Percentiles rank a stretch among this genome's conserved stretches.
These are phyloP conservation scores for Teleogryllus occipitalis DNA, from an alignment of 1,140 invertebrate genomes.

Conservation along the genomic window DNA sequence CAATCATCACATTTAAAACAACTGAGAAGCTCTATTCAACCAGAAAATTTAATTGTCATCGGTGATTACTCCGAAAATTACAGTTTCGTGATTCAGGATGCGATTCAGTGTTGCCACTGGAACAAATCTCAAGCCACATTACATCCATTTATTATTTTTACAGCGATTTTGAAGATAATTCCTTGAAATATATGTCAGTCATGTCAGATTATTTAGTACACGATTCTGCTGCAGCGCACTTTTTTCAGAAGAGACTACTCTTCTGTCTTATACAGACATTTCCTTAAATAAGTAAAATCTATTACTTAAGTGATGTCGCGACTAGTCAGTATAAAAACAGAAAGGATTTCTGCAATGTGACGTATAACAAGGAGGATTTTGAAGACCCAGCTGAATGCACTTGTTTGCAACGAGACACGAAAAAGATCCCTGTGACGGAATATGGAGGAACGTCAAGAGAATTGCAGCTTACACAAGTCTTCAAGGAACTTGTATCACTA, in stretches of 20 bases:
- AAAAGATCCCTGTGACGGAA: not conserved
- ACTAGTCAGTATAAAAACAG: not conserved
- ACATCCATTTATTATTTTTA: conserved; percentile 3
- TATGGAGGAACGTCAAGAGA: too few relatives aligned
- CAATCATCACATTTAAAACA: not conserved
- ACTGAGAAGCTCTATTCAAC: not conserved
- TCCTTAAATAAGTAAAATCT: not conserved
- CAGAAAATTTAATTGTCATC: not conserved
- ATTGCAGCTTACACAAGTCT: too few relatives aligned
- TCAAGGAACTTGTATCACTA: too few relatives aligned
- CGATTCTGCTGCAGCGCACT: not conserved
- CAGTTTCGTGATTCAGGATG: not conserved
- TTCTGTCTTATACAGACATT: not conserved
- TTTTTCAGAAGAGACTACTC: not conserved
- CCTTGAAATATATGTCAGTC: too few relatives aligned
- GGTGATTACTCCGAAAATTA: not conserved
- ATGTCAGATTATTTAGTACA: not conserved
- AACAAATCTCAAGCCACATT: not conserved
- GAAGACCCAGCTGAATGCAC: not conserved
- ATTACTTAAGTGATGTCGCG: not conserved
- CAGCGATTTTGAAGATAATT: not conserved
- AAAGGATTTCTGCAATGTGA: too few relatives aligned
- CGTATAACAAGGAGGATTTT: not conserved
- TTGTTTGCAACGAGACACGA: not conserved
- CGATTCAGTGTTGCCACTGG: not conserved